Evolutionary conservation across 2,888 invertebrate species (phyloP), one percentile per base, ranked within the genome.

Genomic region (Luperina nickerlii): DNA sequence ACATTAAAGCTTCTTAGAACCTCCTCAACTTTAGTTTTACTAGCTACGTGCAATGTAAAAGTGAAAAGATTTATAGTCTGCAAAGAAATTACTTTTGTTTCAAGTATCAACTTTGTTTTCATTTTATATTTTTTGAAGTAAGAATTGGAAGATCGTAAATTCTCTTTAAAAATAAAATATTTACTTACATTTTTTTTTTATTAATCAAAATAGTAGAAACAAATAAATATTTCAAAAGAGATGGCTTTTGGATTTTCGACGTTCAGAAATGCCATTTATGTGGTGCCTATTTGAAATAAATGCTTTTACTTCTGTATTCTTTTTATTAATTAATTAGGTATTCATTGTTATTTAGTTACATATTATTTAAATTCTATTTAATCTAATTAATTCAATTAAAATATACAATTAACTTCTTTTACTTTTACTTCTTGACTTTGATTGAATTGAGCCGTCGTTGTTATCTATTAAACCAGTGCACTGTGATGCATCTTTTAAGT

Each of bases 51-150:
- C 66, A 70, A 69, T 79, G 20, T 63, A 67, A 62, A 76, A 63
- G 69, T 71, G 32, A 66, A 63, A 75, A 84, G 74, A 85, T 85
- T 87, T 87, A 84, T 70, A n/a, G 45, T 60, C 62, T 69, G 0
- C 2, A 63, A 63, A 69, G 42, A 65, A 72, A 57, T 42, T n/a
- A 63, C 8, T 75, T 74, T 48, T 67, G n/a, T 76, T 74, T 63
- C 60, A 85, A 85, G 82, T 69, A 72, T 72, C 32, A 82, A 79
- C 32, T 45, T 42, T 38, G 42, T 73, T 65, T 81, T 45, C 11
- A 5, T 18, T 45, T 68, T 76, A 32, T 48, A 60, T 45, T 18
- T 18, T 48, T 72, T 84, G 0, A 51, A 38, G 13, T 45, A 54
- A 38, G 6, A 45, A 45, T 72, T 20, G 15, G 13, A 51, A 45